Conservation (phyloP, 2,113 vertebrate species). For the Mormyrus lacerda region DNA sequence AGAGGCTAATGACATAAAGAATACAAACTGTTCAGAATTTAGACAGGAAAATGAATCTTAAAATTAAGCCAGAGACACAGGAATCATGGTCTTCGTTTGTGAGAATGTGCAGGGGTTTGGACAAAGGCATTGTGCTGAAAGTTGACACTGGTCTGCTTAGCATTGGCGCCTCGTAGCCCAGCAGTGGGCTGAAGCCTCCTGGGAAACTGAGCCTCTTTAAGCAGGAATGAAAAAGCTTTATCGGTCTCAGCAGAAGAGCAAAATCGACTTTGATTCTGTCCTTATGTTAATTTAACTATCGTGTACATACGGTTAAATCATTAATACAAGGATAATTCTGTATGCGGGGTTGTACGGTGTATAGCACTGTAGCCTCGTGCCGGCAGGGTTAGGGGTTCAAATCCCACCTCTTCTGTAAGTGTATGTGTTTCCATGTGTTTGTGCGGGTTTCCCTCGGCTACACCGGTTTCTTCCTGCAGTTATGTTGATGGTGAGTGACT, state of each 20-base stretch:
- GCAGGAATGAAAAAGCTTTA: neutral
- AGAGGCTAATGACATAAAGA: slow-evolving; percentile 7
- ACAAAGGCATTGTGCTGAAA: neutral
- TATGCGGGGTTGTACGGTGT: neutral
- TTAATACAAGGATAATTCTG: neutral
- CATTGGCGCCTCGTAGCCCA: neutral
- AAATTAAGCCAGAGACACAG: neutral
- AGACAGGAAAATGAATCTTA: slow-evolving; percentile 11
- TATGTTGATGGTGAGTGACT: neutral
- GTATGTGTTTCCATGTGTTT: neutral
- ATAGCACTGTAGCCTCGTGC: neutral
- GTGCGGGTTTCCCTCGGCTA: neutral
- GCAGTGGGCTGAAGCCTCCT: neutral
- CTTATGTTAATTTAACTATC: neutral
- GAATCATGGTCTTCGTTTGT: slow-evolving; percentile 8
- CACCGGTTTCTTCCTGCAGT: neutral
- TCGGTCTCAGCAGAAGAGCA: neutral
- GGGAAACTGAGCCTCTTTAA: neutral
- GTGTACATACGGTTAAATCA: neutral
- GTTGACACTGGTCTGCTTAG: slow-evolving; percentile 1
- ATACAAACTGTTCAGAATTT: slow-evolving; percentile 13
- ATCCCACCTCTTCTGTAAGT: neutral
- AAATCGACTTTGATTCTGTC: neutral
- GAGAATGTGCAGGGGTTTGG: slow-evolving; percentile 3
- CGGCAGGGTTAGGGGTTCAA: neutral